Evolutionary conservation across 2,888 invertebrate genomes (phyloP).

Genomic region (Xanthia togata): DNA sequence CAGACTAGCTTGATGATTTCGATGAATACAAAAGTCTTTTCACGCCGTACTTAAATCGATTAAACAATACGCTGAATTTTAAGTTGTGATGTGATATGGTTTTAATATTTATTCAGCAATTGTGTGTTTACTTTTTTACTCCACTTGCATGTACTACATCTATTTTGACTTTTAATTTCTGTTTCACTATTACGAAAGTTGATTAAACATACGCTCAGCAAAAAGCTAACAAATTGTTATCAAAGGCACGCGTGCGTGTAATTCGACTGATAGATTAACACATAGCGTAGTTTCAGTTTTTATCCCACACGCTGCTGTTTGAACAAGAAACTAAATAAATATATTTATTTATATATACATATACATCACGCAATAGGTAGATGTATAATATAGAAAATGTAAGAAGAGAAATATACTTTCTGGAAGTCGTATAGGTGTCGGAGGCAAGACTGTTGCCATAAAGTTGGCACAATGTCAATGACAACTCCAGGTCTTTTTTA

Average conservation of each 20-base stretch:
- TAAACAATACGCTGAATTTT: not conserved
- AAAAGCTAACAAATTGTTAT: conserved; percentile 34
- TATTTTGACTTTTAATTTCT: not conserved
- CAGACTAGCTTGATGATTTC: not conserved
- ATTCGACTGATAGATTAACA: conserved; percentile 54
- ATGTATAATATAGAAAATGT: not conserved
- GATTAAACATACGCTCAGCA: conserved; percentile 26
- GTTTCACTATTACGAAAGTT: conserved; percentile 37
- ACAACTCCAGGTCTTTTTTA: not conserved
- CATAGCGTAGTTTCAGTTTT: conserved; percentile 43
- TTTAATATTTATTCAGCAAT: not conserved
- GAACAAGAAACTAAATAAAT: conserved; percentile 30
- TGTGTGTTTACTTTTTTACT: not conserved
- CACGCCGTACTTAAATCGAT: not conserved
- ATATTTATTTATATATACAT: not conserved
- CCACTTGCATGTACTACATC: not conserved
- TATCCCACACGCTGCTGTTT: conserved; percentile 14
- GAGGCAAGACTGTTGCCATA: not conserved
- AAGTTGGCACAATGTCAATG: not conserved
- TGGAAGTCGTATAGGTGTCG: no score
- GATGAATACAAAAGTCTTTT: not conserved
- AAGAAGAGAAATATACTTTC: not conserved
- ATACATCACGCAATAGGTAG: not conserved
- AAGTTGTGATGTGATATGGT: not conserved
- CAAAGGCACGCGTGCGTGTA: conserved; percentile 52